Percentiles rank a stretch among this genome's conserved stretches.
phyloP scores from a whole-genome alignment of 2,797 vertebrate species.

The Cuniculus paca region DNA sequence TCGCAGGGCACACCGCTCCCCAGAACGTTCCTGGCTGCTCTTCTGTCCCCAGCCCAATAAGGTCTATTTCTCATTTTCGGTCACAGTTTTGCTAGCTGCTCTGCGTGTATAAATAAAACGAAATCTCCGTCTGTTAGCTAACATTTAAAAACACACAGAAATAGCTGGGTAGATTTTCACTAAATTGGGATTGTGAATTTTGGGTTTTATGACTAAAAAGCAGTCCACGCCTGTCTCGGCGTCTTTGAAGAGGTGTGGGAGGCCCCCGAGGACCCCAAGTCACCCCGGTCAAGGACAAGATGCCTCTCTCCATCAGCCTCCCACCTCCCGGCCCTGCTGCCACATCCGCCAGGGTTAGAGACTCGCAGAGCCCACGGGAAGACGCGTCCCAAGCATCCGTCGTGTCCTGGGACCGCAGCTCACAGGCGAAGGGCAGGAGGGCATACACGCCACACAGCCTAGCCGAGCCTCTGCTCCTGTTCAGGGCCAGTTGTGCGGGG shows the following conservation, averaged over 20 bases:
- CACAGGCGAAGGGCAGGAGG: too few species aligned
- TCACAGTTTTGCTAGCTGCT: not conserved
- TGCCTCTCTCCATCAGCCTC: not conserved
- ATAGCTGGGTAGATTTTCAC: not conserved
- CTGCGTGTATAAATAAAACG: not conserved
- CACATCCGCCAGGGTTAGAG: not conserved
- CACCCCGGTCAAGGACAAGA: not conserved
- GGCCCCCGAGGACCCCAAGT: not conserved
- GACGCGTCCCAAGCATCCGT: not conserved
- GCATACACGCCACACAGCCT: not conserved
- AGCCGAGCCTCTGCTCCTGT: not conserved
- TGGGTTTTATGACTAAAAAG: not conserved
- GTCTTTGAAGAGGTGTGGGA: not conserved
- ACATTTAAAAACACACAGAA: not conserved
- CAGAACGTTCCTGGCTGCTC: not conserved
- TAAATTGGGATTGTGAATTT: not conserved
- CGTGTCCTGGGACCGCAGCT: not conserved
- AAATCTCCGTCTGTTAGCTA: constrained; percentile 21
- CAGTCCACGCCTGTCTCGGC: not conserved
- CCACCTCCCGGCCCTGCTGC: not conserved
- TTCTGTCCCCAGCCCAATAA: not conserved
- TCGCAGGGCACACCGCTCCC: not conserved
- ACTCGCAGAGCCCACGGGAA: not conserved
- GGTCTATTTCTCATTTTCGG: not conserved
- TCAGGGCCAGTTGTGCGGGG: not conserved